phyloP scores from a whole-genome alignment of 2,797 vertebrate species.

The Emydoidea blandingii region DNA sequence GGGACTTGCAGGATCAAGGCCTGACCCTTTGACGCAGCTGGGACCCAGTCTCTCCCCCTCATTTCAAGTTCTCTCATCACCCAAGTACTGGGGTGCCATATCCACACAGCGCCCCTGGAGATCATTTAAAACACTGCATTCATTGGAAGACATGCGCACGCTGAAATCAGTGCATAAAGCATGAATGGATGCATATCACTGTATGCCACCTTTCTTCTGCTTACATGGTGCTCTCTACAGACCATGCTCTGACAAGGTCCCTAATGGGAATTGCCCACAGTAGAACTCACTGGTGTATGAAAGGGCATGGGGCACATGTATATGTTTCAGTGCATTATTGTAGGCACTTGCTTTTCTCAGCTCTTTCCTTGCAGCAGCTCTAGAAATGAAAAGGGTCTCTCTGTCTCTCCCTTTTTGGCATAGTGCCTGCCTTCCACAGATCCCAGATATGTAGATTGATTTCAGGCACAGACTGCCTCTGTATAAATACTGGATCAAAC shows the following conservation, averaged over 20 bases:
- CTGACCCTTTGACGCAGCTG: not conserved
- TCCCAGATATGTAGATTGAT: conserved; percentile 41
- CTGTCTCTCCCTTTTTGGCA: fast-evolving
- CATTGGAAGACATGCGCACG: not conserved
- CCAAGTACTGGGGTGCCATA: no score
- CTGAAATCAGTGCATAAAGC: not conserved
- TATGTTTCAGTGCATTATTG: fast-evolving
- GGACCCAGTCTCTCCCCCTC: no score
- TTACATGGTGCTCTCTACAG: fast-evolving
- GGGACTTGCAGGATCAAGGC: not conserved
- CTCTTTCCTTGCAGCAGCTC: not conserved
- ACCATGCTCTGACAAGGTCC: not conserved
- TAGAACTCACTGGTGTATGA: no score
- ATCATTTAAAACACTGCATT: not conserved
- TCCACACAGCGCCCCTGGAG: not conserved
- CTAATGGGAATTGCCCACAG: not conserved
- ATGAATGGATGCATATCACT: fast-evolving
- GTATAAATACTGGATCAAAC: conserved; percentile 62
- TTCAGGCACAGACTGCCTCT: conserved; percentile 18
- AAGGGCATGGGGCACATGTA: fast-evolving
- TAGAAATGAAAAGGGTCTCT: not conserved
- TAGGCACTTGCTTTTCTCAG: fast-evolving
- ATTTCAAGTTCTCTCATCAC: no score
- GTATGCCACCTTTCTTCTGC: fast-evolving
- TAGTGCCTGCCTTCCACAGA: conserved; percentile 16